phyloP scores from a whole-genome alignment of 2,888 invertebrate species.

The Punctoribates punctum region DNA sequence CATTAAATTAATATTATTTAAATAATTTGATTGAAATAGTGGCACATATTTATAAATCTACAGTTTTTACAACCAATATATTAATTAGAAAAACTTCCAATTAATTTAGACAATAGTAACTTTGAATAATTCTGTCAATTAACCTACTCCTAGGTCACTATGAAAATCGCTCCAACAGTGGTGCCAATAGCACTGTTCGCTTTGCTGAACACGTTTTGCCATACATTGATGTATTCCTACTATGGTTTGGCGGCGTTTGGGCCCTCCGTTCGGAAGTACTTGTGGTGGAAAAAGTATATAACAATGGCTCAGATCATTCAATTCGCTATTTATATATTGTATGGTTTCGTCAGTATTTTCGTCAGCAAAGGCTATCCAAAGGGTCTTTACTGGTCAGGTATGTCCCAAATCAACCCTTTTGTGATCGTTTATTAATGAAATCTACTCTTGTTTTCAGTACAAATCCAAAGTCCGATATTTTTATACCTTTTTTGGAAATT shows the following conservation, averaged over 20 bases:
- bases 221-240: constrained; percentile 38
- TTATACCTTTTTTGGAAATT: neutral
- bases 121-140: no score
- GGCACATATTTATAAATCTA: no score
- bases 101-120: no score
- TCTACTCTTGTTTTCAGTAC: neutral
- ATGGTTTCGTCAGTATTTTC: constrained; percentile 33
- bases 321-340: neutral
- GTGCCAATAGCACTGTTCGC: constrained; percentile 20
- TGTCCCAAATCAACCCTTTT: neutral
- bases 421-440: neutral
- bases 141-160: neutral
- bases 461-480: neutral
- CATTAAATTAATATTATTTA: no score
- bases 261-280: constrained; percentile 23
- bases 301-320: constrained; percentile 33
- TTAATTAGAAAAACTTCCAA: no score
- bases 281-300: constrained; percentile 42
- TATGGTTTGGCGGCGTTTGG: constrained; percentile 40
- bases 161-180: constrained; percentile 38
- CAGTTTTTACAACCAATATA: no score
- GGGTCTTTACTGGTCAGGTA: constrained; percentile 34
- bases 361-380: constrained; percentile 34
- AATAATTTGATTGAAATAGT: no score
- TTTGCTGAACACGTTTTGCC: constrained; percentile 36